Base-by-base conservation (phyloP, 1,140 invertebrate species). In the Physella acuta region DNA sequence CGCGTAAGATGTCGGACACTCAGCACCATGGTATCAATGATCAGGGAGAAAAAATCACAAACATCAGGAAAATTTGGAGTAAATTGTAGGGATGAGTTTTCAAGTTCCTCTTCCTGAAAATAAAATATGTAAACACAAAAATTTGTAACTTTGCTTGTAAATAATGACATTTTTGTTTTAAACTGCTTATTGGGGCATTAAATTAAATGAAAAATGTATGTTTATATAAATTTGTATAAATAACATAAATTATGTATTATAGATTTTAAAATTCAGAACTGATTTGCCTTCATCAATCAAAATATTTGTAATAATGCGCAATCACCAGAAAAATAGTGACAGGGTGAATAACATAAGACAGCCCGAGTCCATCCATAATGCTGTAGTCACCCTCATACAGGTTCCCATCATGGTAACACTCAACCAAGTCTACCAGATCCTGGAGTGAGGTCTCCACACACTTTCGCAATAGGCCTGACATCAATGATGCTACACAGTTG, bases 381-480 rank as follows among this genome's bases (percentile, higher is more conserved):
- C 72, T 66, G 68, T 85, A 84, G 11, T 67, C 68, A 28, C 77
- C 82, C 8, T 78, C 69, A 51, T 81, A 83, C 1, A 28, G 71
- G 71, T 83, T 84, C 17, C 82, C 82, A 24, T 77, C 71, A 11
- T 56, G 86, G 78, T 92, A 93, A 58, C 88, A 83, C 4, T 88
- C 79, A 58, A 94, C 86, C 61, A 91, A 88, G 26, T 89, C 86
- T 52, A 89, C 88, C 56, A 94, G 88, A 80, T 94, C 90, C 31
- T 86, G 76, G 34, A 97, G 84, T 64, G 93, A 94, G 66, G 89
- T 88, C 53, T 90, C 88, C 1, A 95, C 89, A 49, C 93, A 86
- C 30, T 88, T 85, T 51, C 93, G 85, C 49, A 97, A 78, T 78
- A 94, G 90, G 33, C 87, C 87, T 0, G 92, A 93, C 87, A 95